Evolutionary conservation across 2,797 vertebrate genomes (phyloP).

Genomic region (Falco naumanni): DNA sequence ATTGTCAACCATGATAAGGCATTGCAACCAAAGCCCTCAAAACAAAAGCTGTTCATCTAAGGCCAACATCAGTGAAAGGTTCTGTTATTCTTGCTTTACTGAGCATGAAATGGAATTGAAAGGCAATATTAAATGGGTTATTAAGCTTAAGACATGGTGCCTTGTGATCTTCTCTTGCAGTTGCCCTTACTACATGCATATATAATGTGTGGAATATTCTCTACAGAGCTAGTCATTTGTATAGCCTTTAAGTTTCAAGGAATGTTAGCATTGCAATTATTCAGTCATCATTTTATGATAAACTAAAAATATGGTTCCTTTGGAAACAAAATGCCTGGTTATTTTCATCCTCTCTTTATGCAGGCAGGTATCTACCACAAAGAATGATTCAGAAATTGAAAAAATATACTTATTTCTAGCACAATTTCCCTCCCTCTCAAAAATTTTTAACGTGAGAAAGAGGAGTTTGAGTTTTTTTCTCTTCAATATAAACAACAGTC

Average conservation of each 20-base stretch:
- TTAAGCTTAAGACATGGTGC: conserved; percentile 78
- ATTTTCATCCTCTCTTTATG: conserved; percentile 7
- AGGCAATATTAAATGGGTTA: conserved; percentile 81
- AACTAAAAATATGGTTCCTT: conserved; percentile 11
- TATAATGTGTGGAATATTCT: conserved; percentile 50
- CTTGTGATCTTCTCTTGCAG: conserved; percentile 72
- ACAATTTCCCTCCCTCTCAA: neutral
- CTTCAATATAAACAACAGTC: neutral
- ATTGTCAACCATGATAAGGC: conserved; percentile 55
- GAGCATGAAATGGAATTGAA: conserved; percentile 84
- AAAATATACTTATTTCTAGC: neutral
- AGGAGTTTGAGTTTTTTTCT: neutral
- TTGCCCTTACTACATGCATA: conserved; percentile 43
- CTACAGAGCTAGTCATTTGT: conserved; percentile 19
- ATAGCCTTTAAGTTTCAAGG: conserved; percentile 38
- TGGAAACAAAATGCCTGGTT: neutral
- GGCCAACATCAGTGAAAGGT: conserved; percentile 67
- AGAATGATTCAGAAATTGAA: neutral
- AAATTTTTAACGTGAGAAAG: neutral
- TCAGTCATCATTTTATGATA: neutral
- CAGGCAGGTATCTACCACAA: neutral
- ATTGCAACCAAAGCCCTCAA: conserved; percentile 59
- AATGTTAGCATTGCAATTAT: conserved; percentile 37
- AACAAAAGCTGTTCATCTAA: conserved; percentile 77
- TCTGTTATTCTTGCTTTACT: conserved; percentile 82